phyloP scores from a whole-genome alignment of 2,888 invertebrate genomes.

The Clepsis dumicolana region DNA sequence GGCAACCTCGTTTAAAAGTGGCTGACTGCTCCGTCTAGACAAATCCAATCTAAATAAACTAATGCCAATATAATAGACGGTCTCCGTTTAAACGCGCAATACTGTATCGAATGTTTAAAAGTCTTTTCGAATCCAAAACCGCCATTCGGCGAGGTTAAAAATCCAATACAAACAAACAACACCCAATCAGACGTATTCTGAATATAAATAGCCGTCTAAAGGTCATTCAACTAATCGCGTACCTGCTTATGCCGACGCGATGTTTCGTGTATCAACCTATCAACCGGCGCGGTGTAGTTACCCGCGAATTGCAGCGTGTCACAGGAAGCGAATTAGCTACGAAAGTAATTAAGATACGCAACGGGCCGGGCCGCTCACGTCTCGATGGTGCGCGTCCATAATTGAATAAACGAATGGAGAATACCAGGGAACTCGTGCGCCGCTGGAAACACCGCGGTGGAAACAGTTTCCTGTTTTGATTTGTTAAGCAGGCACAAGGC shows the following conservation, averaged over 20 bases:
- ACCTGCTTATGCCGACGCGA: constrained; percentile 35
- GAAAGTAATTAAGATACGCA: constrained; percentile 3
- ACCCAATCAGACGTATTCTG: constrained; percentile 40
- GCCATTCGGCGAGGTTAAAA: constrained; percentile 33
- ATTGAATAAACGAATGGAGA: constrained; percentile 16
- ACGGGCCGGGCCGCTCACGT: constrained; percentile 1
- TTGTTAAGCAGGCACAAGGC: background rate
- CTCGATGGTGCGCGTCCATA: background rate
- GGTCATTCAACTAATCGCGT: constrained; percentile 37
- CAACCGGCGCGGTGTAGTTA: constrained; percentile 7
- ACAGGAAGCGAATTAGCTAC: background rate
- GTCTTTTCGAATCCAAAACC: constrained; percentile 30
- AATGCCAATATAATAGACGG: constrained; percentile 18
- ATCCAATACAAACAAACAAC: constrained; percentile 39
- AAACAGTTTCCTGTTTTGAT: constrained; percentile 3
- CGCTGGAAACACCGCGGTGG: constrained; percentile 6
- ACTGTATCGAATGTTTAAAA: constrained; percentile 33
- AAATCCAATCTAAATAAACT: constrained; percentile 43
- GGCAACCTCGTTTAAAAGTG: constrained; percentile 32
- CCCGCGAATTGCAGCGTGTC: constrained; percentile 6
- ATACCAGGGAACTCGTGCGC: background rate
- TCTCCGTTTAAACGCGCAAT: constrained; percentile 26
- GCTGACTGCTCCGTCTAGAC: constrained; percentile 39
- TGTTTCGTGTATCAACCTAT: constrained; percentile 25
- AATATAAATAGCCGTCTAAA: constrained; percentile 43